Percentiles rank a stretch among this genome's conserved stretches.
Evolutionary conservation across 2,888 invertebrate species (phyloP).

Genomic region (Macrostomum cliftonense): DNA sequence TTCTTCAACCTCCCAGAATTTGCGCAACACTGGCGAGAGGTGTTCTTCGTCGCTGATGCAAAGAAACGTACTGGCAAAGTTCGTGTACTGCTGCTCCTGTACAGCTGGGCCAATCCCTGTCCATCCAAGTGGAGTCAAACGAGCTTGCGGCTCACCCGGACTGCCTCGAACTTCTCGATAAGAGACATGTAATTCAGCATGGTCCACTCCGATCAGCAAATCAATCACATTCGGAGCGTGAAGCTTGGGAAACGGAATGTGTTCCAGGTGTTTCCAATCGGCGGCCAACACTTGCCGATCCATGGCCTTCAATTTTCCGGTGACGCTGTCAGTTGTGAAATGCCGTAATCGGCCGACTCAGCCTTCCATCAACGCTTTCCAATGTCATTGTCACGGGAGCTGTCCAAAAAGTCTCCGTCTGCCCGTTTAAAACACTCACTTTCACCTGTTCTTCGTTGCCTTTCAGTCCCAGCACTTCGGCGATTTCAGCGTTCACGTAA

Average conservation of each 20-base stretch:
- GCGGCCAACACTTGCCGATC: background rate
- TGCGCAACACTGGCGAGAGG: background rate
- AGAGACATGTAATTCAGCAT: slow-evolving; percentile 2
- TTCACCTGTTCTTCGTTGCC: background rate
- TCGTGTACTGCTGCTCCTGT: too few species aligned
- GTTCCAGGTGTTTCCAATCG: slow-evolving; percentile 2
- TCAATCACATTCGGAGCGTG: slow-evolving; percentile 1
- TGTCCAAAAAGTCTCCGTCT: too few species aligned
- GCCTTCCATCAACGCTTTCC: slow-evolving; percentile 7
- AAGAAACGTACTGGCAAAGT: too few species aligned
- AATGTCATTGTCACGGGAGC: background rate
- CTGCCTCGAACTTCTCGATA: too few species aligned
- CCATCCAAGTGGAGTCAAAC: slow-evolving; percentile 8
- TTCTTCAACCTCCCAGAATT: slow-evolving; percentile 4
- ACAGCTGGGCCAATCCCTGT: slow-evolving; percentile 1
- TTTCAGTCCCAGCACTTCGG: background rate
- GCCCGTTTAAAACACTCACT: slow-evolving; percentile 8
- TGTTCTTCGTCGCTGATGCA: too few species aligned
- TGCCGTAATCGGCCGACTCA: slow-evolving; percentile 3
- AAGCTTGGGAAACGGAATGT: slow-evolving; percentile 1
- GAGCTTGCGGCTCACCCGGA: background rate
- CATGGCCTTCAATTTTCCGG: background rate
- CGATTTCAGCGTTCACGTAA: slow-evolving; percentile 3
- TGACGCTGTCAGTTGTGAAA: slow-evolving; percentile 2
- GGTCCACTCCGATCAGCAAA: slow-evolving; percentile 7